phyloP scores from a whole-genome alignment of 2,113 vertebrate species.

The Platichthys stellatus region DNA sequence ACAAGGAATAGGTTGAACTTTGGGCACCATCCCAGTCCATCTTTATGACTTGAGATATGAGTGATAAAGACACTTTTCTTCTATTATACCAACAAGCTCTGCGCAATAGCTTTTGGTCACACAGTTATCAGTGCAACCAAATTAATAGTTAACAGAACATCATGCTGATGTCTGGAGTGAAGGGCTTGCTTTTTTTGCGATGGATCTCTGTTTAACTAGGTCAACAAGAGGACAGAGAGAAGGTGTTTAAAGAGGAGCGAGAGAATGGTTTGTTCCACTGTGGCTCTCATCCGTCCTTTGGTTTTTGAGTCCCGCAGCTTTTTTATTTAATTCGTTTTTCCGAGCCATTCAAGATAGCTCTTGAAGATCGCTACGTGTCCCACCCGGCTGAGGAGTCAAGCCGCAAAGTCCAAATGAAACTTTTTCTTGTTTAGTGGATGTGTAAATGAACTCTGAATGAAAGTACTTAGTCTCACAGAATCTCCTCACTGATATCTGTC shows the following conservation, averaged over 20 bases:
- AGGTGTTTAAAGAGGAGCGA: not conserved
- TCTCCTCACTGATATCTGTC: not conserved
- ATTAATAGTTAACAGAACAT: slow-evolving; percentile 22
- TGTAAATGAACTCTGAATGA: slow-evolving; percentile 25
- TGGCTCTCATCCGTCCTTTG: slow-evolving; percentile 30
- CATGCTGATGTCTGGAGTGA: slow-evolving; percentile 25
- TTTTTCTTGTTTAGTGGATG: slow-evolving; percentile 3
- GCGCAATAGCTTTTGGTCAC: slow-evolving; percentile 13
- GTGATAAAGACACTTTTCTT: slow-evolving; percentile 14
- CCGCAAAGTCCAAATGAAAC: slow-evolving; percentile 43
- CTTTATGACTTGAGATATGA: not conserved
- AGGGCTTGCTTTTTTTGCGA: slow-evolving; percentile 6
- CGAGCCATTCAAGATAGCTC: slow-evolving; percentile 27
- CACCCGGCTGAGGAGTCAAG: slow-evolving; percentile 22
- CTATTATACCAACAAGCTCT: slow-evolving; percentile 26
- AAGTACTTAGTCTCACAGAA: slow-evolving; percentile 37
- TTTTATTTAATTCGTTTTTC: slow-evolving; percentile 20
- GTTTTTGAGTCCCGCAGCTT: not conserved
- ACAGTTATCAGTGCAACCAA: slow-evolving; percentile 21
- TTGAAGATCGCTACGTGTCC: slow-evolving; percentile 34
- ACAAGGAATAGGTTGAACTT: slow-evolving; percentile 25
- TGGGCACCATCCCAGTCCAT: slow-evolving; percentile 11
- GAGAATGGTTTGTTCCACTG: slow-evolving; percentile 1
- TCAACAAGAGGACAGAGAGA: slow-evolving; percentile 12
- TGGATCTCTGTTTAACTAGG: slow-evolving; percentile 32